These are phyloP conservation scores for Micromesistius poutassou DNA, from an alignment of 2,797 vertebrate genomes.

Conservation along the genomic window DNA sequence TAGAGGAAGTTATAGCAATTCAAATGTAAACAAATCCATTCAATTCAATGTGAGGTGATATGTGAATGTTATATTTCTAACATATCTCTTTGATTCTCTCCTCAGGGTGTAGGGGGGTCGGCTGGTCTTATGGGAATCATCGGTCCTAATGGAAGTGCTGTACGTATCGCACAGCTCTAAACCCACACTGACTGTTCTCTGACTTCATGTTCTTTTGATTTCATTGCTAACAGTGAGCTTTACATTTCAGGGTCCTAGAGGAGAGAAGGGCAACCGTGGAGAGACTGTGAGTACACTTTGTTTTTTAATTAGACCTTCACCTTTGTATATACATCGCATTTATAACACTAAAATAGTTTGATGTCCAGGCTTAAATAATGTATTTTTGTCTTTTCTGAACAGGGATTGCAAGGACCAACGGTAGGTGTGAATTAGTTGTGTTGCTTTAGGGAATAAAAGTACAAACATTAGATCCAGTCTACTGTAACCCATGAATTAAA, in stretches of 20 bases:
- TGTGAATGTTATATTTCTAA: neutral
- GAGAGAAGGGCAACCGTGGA: conserved; percentile 86
- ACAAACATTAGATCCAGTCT: neutral
- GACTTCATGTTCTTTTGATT: neutral
- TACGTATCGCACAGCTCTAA: conserved; percentile 66
- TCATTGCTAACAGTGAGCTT: conserved; percentile 26
- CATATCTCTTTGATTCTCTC: conserved; percentile 6
- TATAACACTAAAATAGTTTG: neutral
- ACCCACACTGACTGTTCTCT: neutral
- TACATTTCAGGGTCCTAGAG: conserved; percentile 82
- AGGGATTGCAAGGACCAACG: conserved; percentile 90
- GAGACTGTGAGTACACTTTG: conserved; percentile 76
- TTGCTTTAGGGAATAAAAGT: neutral
- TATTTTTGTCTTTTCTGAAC: conserved; percentile 38
- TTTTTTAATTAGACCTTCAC: neutral
- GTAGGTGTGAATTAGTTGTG: conserved; percentile 69
- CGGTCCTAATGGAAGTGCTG: conserved; percentile 83
- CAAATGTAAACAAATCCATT: neutral
- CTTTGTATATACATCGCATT: neutral
- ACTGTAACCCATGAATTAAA: neutral
- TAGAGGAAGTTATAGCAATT: conserved; percentile 1
- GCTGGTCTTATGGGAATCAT: conserved; percentile 83
- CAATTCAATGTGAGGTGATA: neutral
- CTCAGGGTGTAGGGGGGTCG: conserved; percentile 85
- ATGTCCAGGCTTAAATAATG: conserved; percentile 26